phyloP scores from a whole-genome alignment of 2,888 invertebrate genomes.

The Coremacera marginata region DNA sequence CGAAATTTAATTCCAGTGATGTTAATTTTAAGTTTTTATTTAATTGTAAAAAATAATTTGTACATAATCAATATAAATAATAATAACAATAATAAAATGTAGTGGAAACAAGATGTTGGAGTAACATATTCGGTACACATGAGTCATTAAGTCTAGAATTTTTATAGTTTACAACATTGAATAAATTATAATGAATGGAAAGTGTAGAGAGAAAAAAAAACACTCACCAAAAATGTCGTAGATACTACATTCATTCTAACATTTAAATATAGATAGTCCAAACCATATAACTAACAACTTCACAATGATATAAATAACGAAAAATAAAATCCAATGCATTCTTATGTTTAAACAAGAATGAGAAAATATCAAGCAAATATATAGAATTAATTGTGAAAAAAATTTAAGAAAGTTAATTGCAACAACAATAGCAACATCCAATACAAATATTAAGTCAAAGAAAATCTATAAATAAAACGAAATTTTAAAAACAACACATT shows the following conservation, averaged over 20 bases:
- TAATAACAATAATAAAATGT: neutral
- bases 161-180: constrained; percentile 6
- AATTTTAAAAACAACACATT: constrained; percentile 45
- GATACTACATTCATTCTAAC: neutral
- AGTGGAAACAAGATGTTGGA: neutral
- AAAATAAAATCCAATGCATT: constrained; percentile 27
- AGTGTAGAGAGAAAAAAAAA: constrained; percentile 13
- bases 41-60: constrained; percentile 36
- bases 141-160: constrained; percentile 15
- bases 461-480: constrained; percentile 51
- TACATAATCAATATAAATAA: constrained; percentile 17
- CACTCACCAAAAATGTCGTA: neutral
- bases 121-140: constrained; percentile 1
- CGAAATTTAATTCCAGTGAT: constrained; percentile 62
- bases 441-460: constrained; percentile 49
- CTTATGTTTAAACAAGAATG: constrained; percentile 31
- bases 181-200: neutral
- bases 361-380: constrained; percentile 50
- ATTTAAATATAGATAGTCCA: constrained; percentile 2
- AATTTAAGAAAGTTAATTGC: constrained; percentile 38
- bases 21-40: constrained; percentile 60
- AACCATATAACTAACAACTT: neutral
- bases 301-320: neutral
- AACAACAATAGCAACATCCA: constrained; percentile 50
- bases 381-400: constrained; percentile 41